Percentiles rank a stretch among this genome's conserved stretches.
phyloP scores from a whole-genome alignment of 1,140 invertebrate species.

The Aphelenchoides avenae region DNA sequence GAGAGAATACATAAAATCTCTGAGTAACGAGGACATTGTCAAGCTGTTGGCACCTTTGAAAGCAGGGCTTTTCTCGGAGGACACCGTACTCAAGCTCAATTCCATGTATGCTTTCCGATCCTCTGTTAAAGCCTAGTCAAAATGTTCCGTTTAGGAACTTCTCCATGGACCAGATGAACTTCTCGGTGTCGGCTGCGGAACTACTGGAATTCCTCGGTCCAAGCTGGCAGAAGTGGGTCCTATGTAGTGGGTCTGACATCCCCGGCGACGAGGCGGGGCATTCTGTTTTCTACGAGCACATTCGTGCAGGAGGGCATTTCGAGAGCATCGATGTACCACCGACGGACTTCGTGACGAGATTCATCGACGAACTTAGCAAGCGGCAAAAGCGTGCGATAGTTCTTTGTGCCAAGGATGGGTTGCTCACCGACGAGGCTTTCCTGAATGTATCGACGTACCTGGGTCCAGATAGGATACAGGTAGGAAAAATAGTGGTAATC shows the following conservation, averaged over 20 bases:
- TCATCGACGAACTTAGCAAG: slow-evolving; percentile 39
- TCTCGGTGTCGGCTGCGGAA: slow-evolving; percentile 33
- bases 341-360: slow-evolving; percentile 40
- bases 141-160: slow-evolving; percentile 34
- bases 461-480: slow-evolving; percentile 47
- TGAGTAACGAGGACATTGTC: slow-evolving; percentile 22
- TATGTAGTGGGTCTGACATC: slow-evolving; percentile 20
- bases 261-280: background rate
- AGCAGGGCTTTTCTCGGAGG: slow-evolving; percentile 39
- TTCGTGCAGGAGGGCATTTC: slow-evolving; percentile 21
- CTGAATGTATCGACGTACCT: slow-evolving; percentile 37
- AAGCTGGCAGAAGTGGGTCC: slow-evolving; percentile 44
- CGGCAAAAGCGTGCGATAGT: slow-evolving; percentile 41
- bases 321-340: slow-evolving; percentile 34
- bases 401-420: slow-evolving; percentile 33
- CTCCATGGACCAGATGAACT: slow-evolving; percentile 43
- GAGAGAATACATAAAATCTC: background rate
- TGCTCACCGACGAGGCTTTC: slow-evolving; percentile 46
- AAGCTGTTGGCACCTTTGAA: slow-evolving; percentile 37
- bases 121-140: background rate
- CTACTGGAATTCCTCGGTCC: slow-evolving; percentile 37
- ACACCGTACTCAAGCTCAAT: slow-evolving; percentile 44
- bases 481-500: slow-evolving; percentile 19
- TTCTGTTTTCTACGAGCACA: slow-evolving; percentile 22
- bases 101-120: slow-evolving; percentile 28